phyloP scores from a whole-genome alignment of 2,797 vertebrate genomes.

The Meda fulgida region DNA sequence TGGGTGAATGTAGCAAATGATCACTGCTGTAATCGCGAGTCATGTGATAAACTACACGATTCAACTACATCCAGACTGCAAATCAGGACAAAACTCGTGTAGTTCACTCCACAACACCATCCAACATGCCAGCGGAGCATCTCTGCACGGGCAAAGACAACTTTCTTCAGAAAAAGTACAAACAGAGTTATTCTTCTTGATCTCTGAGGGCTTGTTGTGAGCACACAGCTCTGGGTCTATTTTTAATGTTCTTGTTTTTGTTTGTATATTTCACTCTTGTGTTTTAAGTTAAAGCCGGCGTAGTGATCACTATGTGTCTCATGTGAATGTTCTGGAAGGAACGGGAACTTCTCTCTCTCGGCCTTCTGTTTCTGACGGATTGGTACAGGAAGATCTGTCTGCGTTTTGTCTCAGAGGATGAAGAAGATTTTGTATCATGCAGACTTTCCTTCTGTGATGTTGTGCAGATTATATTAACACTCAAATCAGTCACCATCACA shows the following conservation, averaged over 20 bases:
- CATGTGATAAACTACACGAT: too few species aligned
- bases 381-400: background rate
- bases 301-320: background rate
- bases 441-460: background rate
- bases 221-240: background rate
- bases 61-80: too few species aligned
- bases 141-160: background rate
- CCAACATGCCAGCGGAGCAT: too few species aligned
- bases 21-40: too few species aligned
- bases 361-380: background rate
- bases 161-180: background rate
- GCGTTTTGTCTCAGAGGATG: background rate
- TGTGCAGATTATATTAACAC: background rate
- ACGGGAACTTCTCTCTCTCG: too few species aligned
- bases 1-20: too few species aligned
- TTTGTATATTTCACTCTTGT: background rate
- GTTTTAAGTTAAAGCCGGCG: background rate
- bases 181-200: background rate
- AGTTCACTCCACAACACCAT: too few species aligned
- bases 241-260: slow-evolving; percentile 13
- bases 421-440: background rate
- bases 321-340: background rate
- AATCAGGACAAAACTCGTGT: too few species aligned
- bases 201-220: background rate
- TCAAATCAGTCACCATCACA: background rate